Evolutionary conservation across 2,888 invertebrate species (phyloP).

Genomic region (Eumacrocentrus americanus): DNA sequence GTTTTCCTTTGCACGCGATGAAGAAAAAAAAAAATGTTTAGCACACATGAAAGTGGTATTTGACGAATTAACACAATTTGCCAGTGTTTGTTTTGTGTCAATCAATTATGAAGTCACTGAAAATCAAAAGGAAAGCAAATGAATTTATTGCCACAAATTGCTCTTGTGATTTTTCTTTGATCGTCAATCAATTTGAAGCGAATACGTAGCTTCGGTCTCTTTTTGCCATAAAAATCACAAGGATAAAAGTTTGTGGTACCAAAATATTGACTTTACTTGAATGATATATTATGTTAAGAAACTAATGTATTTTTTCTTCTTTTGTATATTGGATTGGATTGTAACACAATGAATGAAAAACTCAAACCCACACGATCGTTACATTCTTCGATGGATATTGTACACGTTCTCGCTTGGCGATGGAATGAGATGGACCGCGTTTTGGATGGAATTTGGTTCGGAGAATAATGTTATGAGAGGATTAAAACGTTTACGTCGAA

Average conservation of each 20-base stretch:
- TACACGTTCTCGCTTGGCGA: conserved; percentile 54
- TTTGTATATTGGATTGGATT: conserved; percentile 63
- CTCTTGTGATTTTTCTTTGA: conserved; percentile 42
- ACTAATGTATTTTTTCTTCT: conserved; percentile 63
- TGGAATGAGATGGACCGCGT: conserved; percentile 45
- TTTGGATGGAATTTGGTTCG: conserved; percentile 48
- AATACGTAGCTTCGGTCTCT: not conserved
- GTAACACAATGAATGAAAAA: conserved; percentile 62
- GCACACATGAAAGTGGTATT: not conserved
- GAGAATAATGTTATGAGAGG: conserved; percentile 52
- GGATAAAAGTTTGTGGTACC: conserved; percentile 43
- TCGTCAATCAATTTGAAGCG: conserved; percentile 4
- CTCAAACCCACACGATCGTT: conserved; percentile 61
- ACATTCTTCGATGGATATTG: conserved; percentile 61
- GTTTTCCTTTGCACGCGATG: conserved; percentile 25
- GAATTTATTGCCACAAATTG: conserved; percentile 42
- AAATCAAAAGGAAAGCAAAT: conserved; percentile 39
- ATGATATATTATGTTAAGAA: conserved; percentile 38
- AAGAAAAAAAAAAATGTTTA: conserved; percentile 1
- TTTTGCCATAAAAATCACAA: conserved; percentile 34
- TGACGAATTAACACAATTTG: not conserved
- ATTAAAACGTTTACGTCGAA: conserved; percentile 33
- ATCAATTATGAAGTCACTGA: conserved; percentile 11
- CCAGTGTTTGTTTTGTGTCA: not conserved
- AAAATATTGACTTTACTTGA: conserved; percentile 34